A percentile compares a stretch with the other conserved stretches of the same genome.
phyloP scores from a whole-genome alignment of 2,888 invertebrate species.

The Patella depressa region DNA sequence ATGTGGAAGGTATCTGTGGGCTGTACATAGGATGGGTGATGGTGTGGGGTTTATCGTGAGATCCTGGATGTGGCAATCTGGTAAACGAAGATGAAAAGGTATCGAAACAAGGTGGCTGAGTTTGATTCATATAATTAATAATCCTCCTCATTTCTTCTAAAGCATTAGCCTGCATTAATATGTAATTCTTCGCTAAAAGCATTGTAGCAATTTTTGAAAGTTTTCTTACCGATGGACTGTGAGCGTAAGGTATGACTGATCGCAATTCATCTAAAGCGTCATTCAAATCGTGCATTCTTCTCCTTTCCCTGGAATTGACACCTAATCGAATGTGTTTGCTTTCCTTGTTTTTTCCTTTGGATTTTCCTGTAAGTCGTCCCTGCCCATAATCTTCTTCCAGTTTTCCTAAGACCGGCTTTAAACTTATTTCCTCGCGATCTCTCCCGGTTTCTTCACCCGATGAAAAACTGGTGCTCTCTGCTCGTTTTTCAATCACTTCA shows the following conservation, averaged over 20 bases:
- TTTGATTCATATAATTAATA: slow-evolving; percentile 68
- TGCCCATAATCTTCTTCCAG: background rate
- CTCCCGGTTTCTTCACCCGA: slow-evolving; percentile 9
- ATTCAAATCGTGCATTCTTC: slow-evolving; percentile 73
- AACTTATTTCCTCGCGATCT: background rate
- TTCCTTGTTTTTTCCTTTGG: background rate
- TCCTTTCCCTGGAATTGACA: slow-evolving; percentile 72
- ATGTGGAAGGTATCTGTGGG: background rate
- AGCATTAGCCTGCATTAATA: slow-evolving; percentile 70
- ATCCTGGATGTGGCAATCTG: background rate
- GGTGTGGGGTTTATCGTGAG: slow-evolving; percentile 5
- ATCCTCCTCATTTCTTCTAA: slow-evolving; percentile 69
- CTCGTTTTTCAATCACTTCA: slow-evolving; percentile 1
- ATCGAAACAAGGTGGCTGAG: background rate
- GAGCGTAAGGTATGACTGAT: slow-evolving; percentile 71
- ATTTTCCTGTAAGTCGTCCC: background rate
- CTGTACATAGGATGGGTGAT: slow-evolving; percentile 6
- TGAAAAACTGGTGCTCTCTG: background rate
- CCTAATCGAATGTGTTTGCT: slow-evolving; percentile 58
- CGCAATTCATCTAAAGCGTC: slow-evolving; percentile 71
- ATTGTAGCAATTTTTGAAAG: slow-evolving; percentile 70
- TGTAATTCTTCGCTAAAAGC: slow-evolving; percentile 70
- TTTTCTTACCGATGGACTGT: slow-evolving; percentile 70
- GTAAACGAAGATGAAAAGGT: background rate
- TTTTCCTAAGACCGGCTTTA: background rate